phyloP scores from a whole-genome alignment of 2,888 invertebrate genomes.

The Neoascia interrupta region DNA sequence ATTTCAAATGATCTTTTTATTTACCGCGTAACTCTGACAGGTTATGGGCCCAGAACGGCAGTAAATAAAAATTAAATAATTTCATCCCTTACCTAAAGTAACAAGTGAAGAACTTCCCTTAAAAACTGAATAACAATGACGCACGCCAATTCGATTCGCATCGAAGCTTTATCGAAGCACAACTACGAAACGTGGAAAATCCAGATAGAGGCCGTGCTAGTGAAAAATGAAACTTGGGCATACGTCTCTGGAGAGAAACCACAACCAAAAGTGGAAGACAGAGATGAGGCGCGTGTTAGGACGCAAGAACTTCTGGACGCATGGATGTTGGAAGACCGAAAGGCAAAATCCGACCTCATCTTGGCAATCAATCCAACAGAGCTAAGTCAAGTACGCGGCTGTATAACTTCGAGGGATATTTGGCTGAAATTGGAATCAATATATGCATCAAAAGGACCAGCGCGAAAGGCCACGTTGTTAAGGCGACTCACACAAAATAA shows the following conservation, averaged over 20 bases:
- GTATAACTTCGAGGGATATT: slow-evolving; percentile 38
- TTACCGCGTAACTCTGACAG: too few species aligned
- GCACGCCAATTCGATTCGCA: background rate
- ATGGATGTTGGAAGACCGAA: slow-evolving; percentile 1
- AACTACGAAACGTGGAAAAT: slow-evolving; percentile 20
- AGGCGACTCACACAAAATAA: slow-evolving; percentile 66
- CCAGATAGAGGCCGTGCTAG: slow-evolving; percentile 5
- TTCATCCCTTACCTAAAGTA: background rate
- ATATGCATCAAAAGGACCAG: slow-evolving; percentile 76
- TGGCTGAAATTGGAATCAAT: slow-evolving; percentile 73
- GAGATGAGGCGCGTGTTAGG: background rate
- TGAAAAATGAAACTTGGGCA: slow-evolving; percentile 9
- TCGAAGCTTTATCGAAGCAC: background rate
- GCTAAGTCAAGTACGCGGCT: slow-evolving; percentile 73
- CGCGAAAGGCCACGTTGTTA: slow-evolving; percentile 67
- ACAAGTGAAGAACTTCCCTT: background rate
- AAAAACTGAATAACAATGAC: background rate
- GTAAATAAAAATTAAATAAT: background rate
- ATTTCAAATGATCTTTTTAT: too few species aligned
- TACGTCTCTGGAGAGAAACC: slow-evolving; percentile 17
- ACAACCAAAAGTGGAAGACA: background rate
- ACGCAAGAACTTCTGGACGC: background rate
- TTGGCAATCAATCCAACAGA: slow-evolving; percentile 67
- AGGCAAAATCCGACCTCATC: slow-evolving; percentile 10
- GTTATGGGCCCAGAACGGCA: slow-evolving; percentile 2